These are phyloP conservation scores for Lordiphosa collinella DNA, from an alignment of 1,140 invertebrate species.

Conservation along the genomic window DNA sequence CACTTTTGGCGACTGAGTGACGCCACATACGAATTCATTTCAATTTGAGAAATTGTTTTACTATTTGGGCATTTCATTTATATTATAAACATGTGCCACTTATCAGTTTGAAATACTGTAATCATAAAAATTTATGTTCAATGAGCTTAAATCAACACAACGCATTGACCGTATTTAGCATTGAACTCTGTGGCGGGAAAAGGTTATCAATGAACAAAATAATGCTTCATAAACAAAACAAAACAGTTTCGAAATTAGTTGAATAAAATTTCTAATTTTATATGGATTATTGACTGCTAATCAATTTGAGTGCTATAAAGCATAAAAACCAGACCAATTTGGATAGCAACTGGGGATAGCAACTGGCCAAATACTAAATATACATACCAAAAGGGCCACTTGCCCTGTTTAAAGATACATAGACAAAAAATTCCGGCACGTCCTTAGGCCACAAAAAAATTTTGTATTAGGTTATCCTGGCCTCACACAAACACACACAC, in stretches of 20 bases:
- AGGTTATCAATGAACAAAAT: conserved; percentile 51
- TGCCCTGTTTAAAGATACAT: too few relatives aligned
- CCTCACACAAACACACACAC: conserved; percentile 17
- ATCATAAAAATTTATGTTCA: conserved; percentile 1
- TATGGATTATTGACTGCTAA: too few relatives aligned
- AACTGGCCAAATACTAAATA: too few relatives aligned
- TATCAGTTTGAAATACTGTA: not conserved
- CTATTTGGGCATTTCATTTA: not conserved
- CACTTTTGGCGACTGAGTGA: conserved; percentile 33
- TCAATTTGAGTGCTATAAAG: too few relatives aligned
- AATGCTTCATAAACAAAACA: conserved; percentile 1
- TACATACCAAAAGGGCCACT: too few relatives aligned
- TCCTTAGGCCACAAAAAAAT: conserved; percentile 69
- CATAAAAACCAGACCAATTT: too few relatives aligned
- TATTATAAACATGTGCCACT: not conserved
- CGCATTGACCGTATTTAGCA: conserved; percentile 60
- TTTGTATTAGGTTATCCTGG: conserved; percentile 73
- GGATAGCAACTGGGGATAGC: too few relatives aligned
- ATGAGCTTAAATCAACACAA: conserved; percentile 8
- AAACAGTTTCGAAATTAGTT: conserved; percentile 7
- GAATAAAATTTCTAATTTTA: not conserved
- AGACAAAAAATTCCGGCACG: conserved; percentile 50
- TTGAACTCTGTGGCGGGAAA: conserved; percentile 38
- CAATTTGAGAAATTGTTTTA: conserved; percentile 9
- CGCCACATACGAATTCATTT: conserved; percentile 14